Percentiles rank a stretch among this genome's conserved stretches.
phyloP scores from a whole-genome alignment of 2,888 invertebrate genomes.

The Chalcosyrphus nemorum region DNA sequence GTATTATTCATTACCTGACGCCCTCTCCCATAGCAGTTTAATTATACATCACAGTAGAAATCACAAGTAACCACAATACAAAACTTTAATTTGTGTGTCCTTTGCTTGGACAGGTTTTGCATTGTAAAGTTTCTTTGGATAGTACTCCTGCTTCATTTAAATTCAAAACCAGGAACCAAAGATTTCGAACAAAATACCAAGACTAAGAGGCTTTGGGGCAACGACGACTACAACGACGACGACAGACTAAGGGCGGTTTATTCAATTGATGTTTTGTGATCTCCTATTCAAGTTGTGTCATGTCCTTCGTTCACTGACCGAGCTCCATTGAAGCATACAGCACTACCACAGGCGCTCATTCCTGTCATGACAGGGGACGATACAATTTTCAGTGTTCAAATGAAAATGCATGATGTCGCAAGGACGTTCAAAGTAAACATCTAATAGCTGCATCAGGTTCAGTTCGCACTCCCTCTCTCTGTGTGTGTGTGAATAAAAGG shows the following conservation, averaged over 20 bases:
- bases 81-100: slow-evolving; percentile 17
- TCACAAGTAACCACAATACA: background rate
- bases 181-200: slow-evolving; percentile 10
- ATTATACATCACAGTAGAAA: slow-evolving; percentile 16
- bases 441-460: background rate
- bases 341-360: slow-evolving; percentile 13
- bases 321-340: slow-evolving; percentile 17
- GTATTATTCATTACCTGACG: slow-evolving; percentile 29
- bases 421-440: slow-evolving; percentile 29
- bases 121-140: background rate
- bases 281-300: slow-evolving; percentile 60
- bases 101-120: slow-evolving; percentile 8
- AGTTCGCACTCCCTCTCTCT: too few relatives aligned
- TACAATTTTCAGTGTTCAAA: slow-evolving; percentile 7
- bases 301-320: slow-evolving; percentile 5
- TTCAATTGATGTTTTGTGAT: slow-evolving; percentile 66
- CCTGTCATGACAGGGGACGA: background rate
- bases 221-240: background rate
- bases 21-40: background rate
- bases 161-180: slow-evolving; percentile 33
- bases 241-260: slow-evolving; percentile 2
- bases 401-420: slow-evolving; percentile 38
- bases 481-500: background rate
- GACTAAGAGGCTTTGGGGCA: background rate
- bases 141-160: slow-evolving; percentile 27